Conservation (phyloP, 2,888 invertebrate genomes). For the Ectobius pallidus region DNA sequence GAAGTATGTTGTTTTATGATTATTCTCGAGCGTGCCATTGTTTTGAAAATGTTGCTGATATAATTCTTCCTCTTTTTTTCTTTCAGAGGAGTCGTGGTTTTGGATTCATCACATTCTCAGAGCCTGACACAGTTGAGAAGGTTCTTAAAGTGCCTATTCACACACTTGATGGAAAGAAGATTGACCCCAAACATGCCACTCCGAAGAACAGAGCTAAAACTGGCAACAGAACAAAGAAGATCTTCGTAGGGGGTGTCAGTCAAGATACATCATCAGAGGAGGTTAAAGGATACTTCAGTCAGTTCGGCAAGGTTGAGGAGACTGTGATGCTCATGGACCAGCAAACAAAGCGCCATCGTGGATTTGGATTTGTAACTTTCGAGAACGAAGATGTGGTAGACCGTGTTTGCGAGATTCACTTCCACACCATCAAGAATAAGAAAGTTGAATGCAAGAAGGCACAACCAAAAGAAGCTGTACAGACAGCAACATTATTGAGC, state of each 20-base stretch:
- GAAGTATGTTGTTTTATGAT: no score
- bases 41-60: no score
- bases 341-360: slow-evolving; percentile 88
- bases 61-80: no score
- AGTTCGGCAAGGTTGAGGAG: slow-evolving; percentile 89
- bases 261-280: slow-evolving; percentile 92
- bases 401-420: slow-evolving; percentile 91
- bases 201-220: slow-evolving; percentile 87
- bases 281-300: slow-evolving; percentile 87
- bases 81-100: slow-evolving; percentile 92
- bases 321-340: slow-evolving; percentile 95
- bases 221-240: slow-evolving; percentile 89
- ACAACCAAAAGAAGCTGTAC: slow-evolving; percentile 88
- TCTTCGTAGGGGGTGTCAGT: slow-evolving; percentile 90
- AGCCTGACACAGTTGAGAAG: slow-evolving; percentile 88
- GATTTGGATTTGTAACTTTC: slow-evolving; percentile 91
- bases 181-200: slow-evolving; percentile 92
- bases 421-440: slow-evolving; percentile 91
- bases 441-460: slow-evolving; percentile 92
- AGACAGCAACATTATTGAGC: slow-evolving; percentile 70
- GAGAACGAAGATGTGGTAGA: slow-evolving; percentile 91
- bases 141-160: slow-evolving; percentile 84
- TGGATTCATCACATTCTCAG: slow-evolving; percentile 93
- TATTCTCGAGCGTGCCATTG: no score
- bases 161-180: slow-evolving; percentile 90